phyloP scores from a whole-genome alignment of 2,888 invertebrate species.

The Lasioglossum zephyrum region DNA sequence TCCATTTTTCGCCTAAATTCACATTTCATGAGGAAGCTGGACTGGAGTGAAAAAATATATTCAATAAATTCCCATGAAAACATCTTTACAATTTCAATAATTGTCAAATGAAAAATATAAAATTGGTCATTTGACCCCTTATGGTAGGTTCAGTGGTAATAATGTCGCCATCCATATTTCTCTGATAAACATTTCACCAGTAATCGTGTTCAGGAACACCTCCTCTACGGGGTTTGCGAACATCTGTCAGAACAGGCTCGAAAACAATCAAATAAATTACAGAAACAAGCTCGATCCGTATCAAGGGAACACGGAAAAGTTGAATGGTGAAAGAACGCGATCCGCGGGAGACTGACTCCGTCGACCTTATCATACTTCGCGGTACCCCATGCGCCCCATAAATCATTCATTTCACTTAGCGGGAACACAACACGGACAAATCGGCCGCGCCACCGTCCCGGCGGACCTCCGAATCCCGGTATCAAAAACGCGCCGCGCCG shows the following conservation, averaged over 20 bases:
- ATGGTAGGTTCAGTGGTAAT: neutral
- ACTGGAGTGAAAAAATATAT: too few relatives aligned
- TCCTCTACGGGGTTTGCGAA: neutral
- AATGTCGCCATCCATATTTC: neutral
- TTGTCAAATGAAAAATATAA: too few relatives aligned
- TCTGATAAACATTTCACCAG: neutral
- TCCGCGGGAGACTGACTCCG: neutral
- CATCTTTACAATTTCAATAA: too few relatives aligned
- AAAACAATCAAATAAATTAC: neutral
- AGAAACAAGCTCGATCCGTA: neutral
- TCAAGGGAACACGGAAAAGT: neutral
- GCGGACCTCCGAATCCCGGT: slow-evolving; percentile 12
- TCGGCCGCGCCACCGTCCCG: slow-evolving; percentile 2
- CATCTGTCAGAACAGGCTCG: neutral
- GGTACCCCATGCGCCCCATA: neutral
- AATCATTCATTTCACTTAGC: slow-evolving; percentile 17
- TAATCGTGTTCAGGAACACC: neutral
- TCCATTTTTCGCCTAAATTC: neutral
- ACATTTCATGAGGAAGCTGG: neutral
- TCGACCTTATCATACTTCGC: slow-evolving; percentile 33
- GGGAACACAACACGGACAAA: slow-evolving; percentile 17
- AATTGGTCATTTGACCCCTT: too few relatives aligned
- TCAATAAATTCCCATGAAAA: too few relatives aligned
- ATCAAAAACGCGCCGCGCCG: slow-evolving; percentile 16
- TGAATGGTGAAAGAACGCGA: neutral